Evolutionary conservation across 2,888 invertebrate species (phyloP).

Genomic region (Dynastes tityus): DNA sequence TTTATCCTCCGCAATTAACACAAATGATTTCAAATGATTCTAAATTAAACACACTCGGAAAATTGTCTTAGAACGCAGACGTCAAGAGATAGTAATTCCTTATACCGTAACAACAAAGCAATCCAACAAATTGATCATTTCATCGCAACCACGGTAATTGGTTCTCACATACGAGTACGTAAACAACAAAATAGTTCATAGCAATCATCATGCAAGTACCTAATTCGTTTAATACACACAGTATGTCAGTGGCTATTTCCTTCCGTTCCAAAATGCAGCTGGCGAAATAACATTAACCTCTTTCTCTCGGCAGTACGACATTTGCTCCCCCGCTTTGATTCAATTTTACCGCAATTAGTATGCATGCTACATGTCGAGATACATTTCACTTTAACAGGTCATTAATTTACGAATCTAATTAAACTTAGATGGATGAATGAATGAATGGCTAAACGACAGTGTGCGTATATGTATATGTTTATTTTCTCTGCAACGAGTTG

Average conservation of each 20-base stretch:
- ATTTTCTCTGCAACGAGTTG: background rate
- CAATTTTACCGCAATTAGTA: slow-evolving; percentile 30
- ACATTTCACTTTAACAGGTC: slow-evolving; percentile 35
- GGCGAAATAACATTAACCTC: slow-evolving; percentile 20
- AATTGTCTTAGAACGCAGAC: too few relatives aligned
- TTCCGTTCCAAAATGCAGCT: slow-evolving; percentile 24
- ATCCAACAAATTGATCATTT: too few relatives aligned
- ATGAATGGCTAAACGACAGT: slow-evolving; percentile 3
- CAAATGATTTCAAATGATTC: too few relatives aligned
- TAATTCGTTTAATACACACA: slow-evolving; percentile 3
- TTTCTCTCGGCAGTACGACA: background rate
- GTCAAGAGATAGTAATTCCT: too few relatives aligned
- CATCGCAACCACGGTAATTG: too few relatives aligned
- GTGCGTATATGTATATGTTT: too few relatives aligned
- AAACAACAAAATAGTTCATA: too few relatives aligned
- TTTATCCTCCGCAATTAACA: too few relatives aligned
- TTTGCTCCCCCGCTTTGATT: background rate
- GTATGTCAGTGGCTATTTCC: slow-evolving; percentile 14
- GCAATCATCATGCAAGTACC: background rate
- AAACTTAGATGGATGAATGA: slow-evolving; percentile 10
- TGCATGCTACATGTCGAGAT: background rate
- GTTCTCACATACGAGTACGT: too few relatives aligned
- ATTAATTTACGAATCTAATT: slow-evolving; percentile 35
- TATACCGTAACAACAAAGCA: too few relatives aligned
- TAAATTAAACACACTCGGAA: too few relatives aligned